phyloP scores from a whole-genome alignment of 2,888 invertebrate species.

The Ophion ventricosus region DNA sequence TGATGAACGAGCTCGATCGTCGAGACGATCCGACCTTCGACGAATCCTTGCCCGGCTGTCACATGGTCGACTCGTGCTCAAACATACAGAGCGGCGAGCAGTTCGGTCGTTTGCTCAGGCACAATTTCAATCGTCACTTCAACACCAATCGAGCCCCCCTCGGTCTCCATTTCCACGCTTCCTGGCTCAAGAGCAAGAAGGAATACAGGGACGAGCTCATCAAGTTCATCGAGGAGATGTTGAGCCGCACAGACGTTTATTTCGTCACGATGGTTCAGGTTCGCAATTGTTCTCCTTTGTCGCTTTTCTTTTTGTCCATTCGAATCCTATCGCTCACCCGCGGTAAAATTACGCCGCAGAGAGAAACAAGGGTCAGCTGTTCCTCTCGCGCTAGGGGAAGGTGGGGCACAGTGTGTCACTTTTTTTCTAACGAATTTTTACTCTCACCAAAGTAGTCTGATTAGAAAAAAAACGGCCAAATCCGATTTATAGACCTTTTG shows the following conservation, averaged over 20 bases:
- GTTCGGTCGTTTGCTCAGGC: conserved; percentile 93
- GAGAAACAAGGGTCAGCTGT: too few relatives aligned
- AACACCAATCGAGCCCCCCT: conserved; percentile 96
- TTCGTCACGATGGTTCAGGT: conserved; percentile 94
- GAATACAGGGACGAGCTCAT: conserved; percentile 95
- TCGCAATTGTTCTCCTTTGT: conserved; percentile 59
- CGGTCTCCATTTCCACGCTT: conserved; percentile 96
- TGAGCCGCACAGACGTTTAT: conserved; percentile 94
- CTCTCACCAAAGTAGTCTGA: too few relatives aligned
- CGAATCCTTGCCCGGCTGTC: conserved; percentile 96
- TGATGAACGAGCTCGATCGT: conserved; percentile 97
- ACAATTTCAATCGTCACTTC: conserved; percentile 98
- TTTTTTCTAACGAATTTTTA: too few relatives aligned
- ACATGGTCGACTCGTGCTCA: conserved; percentile 97
- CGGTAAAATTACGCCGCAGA: too few relatives aligned
- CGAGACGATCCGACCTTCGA: conserved; percentile 97
- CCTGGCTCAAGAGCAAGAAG: conserved; percentile 97
- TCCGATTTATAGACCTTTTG: too few relatives aligned
- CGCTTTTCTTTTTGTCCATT: conserved; percentile 40
- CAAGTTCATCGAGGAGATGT: conserved; percentile 97
- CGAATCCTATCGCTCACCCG: too few relatives aligned
- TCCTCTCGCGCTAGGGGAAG: too few relatives aligned
- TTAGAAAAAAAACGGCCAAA: too few relatives aligned
- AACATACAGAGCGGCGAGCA: conserved; percentile 96
- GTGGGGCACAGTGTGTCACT: too few relatives aligned